These are phyloP conservation scores for Lissocephala sabroskyi DNA, from an alignment of 2,888 invertebrate genomes.

Conservation along the genomic window DNA sequence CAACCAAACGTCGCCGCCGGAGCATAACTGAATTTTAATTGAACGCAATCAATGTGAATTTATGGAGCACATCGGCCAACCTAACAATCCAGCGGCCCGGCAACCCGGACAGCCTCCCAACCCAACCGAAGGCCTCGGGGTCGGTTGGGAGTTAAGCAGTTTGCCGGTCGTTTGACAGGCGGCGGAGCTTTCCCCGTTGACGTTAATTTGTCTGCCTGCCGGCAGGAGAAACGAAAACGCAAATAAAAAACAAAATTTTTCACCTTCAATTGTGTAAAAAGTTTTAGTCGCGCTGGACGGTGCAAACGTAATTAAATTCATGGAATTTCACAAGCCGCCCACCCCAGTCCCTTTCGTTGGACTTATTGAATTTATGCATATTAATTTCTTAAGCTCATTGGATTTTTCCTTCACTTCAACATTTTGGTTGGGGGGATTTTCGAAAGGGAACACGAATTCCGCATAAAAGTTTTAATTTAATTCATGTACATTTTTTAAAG, in stretches of 20 bases:
- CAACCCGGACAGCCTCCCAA: constrained; percentile 22
- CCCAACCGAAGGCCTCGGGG: too few relatives aligned
- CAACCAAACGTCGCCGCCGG: constrained; percentile 49
- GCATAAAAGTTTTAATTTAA: too few relatives aligned
- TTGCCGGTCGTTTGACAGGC: constrained; percentile 10
- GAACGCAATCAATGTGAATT: constrained; percentile 72
- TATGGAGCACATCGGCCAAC: constrained; percentile 38
- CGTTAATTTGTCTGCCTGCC: constrained; percentile 60
- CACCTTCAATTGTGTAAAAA: constrained; percentile 31
- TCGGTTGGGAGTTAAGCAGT: constrained; percentile 37
- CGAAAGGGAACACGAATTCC: too few relatives aligned
- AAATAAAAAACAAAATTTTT: constrained; percentile 40
- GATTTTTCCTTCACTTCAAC: too few relatives aligned
- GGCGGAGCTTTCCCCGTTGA: constrained; percentile 33
- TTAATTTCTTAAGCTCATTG: too few relatives aligned
- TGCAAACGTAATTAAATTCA: constrained; percentile 47
- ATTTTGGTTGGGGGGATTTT: too few relatives aligned
- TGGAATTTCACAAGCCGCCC: constrained; percentile 20
- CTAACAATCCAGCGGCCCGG: too few relatives aligned
- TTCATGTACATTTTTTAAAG: too few relatives aligned
- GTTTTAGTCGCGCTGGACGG: constrained; percentile 21
- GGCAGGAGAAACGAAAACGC: constrained; percentile 43
- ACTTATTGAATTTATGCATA: not conserved
- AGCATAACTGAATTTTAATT: constrained; percentile 72
- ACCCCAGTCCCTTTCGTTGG: too few relatives aligned